Evolutionary conservation across 2,888 invertebrate species (phyloP).

Genomic region (Eupeodes latifasciatus): DNA sequence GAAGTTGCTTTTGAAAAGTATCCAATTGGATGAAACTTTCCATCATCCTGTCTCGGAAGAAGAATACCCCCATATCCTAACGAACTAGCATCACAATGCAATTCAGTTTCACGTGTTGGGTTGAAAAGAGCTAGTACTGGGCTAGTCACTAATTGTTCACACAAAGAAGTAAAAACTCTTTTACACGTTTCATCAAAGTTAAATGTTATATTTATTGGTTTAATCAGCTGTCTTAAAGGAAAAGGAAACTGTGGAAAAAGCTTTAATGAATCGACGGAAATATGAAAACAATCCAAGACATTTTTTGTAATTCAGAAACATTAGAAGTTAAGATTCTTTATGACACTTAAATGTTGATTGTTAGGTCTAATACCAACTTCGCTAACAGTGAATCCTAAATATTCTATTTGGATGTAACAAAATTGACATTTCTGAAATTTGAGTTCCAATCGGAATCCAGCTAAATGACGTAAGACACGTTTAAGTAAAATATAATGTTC

Average conservation of each 20-base stretch:
- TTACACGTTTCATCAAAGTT: background rate
- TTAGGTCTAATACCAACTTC: background rate
- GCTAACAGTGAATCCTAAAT: constrained; percentile 1
- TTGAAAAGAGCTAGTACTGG: constrained; percentile 17
- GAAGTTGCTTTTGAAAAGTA: constrained; percentile 78
- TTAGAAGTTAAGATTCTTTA: constrained; percentile 1
- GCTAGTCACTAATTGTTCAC: constrained; percentile 1
- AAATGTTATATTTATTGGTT: background rate
- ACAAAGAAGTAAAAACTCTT: background rate
- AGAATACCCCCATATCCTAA: no score
- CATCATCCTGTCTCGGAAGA: no score
- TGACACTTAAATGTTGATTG: constrained; percentile 6
- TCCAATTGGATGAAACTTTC: constrained; percentile 55
- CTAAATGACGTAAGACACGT: no score
- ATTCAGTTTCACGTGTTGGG: constrained; percentile 7
- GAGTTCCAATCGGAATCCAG: no score
- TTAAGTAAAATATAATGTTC: no score
- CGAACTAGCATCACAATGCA: no score
- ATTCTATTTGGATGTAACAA: background rate
- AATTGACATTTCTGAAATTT: no score
- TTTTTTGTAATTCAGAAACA: background rate
- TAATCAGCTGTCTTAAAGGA: background rate
- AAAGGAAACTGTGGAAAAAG: background rate
- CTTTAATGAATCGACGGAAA: constrained; percentile 2
- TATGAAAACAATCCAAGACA: background rate